Conservation (phyloP, 1,140 invertebrate species). For the Drosophila fuyamai region DNA sequence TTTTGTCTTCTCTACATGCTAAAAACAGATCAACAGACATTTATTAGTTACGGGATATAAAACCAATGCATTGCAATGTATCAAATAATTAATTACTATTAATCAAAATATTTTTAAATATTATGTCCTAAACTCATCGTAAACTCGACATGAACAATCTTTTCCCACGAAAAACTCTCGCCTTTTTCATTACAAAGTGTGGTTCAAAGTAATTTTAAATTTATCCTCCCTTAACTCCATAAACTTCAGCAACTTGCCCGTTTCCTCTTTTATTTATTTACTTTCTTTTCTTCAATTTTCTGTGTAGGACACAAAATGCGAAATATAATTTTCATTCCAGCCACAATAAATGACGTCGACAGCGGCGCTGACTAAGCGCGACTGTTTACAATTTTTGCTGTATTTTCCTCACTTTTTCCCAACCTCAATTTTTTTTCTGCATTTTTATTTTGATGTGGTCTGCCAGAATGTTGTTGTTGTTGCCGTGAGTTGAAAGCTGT, state of each 20-base stretch:
- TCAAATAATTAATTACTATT: not conserved
- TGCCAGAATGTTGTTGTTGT: constrained; percentile 39
- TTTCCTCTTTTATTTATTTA: constrained; percentile 43
- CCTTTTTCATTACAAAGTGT: constrained; percentile 9
- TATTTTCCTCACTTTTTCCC: constrained; percentile 25
- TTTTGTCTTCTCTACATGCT: no score
- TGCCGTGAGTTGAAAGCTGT: constrained; percentile 60
- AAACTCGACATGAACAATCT: constrained; percentile 21
- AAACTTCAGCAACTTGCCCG: constrained; percentile 37
- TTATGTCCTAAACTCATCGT: not conserved
- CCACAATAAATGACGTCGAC: constrained; percentile 50
- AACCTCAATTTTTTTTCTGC: constrained; percentile 1
- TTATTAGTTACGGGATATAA: no score
- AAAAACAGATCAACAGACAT: no score
- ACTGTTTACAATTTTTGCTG: constrained; percentile 62
- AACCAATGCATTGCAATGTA: no score
- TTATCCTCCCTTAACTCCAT: constrained; percentile 38
- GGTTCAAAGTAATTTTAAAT: constrained; percentile 42
- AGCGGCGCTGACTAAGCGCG: constrained; percentile 57
- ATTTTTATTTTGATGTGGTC: constrained; percentile 69
- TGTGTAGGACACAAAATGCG: constrained; percentile 34
- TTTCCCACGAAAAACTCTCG: not conserved
- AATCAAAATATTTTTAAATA: not conserved
- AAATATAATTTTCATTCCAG: constrained; percentile 57
- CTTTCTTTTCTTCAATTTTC: constrained; percentile 38